Percentiles rank a stretch among this genome's conserved stretches.
Conservation (phyloP, 1,140 invertebrate genomes). For the Lasaia peninsularis region DNA sequence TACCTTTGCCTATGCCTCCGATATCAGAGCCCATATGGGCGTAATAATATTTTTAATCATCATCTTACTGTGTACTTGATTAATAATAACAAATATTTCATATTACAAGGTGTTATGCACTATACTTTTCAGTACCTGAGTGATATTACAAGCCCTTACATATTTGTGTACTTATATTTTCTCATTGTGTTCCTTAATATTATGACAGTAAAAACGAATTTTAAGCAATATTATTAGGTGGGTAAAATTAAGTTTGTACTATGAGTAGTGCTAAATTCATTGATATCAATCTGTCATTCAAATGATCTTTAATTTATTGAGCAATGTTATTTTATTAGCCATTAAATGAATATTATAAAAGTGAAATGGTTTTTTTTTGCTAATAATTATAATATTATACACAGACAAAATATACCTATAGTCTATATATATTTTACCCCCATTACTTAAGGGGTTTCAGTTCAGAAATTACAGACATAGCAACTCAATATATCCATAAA, state of each 20-base stretch:
- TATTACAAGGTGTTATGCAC: too few relatives aligned
- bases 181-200: background rate
- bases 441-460: too few relatives aligned
- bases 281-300: background rate
- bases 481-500: too few relatives aligned
- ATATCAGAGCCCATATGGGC: too few relatives aligned
- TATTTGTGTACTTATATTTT: background rate
- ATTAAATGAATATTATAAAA: slow-evolving; percentile 4
- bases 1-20: too few relatives aligned
- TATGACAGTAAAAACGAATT: background rate
- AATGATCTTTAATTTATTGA: slow-evolving; percentile 40
- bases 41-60: too few relatives aligned
- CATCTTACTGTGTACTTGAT: too few relatives aligned
- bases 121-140: too few relatives aligned
- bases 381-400: background rate
- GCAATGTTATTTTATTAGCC: slow-evolving; percentile 32
- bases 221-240: background rate
- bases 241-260: too few relatives aligned
- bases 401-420: background rate
- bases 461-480: too few relatives aligned
- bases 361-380: background rate
- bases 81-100: too few relatives aligned
- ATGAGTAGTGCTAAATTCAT: background rate
- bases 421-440: too few relatives aligned
- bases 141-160: background rate